A percentile compares a stretch with the other conserved stretches of the same genome.
These are phyloP conservation scores for Forbesichthys papilliferus DNA, from an alignment of 2,113 vertebrate genomes.

Conservation along the genomic window DNA sequence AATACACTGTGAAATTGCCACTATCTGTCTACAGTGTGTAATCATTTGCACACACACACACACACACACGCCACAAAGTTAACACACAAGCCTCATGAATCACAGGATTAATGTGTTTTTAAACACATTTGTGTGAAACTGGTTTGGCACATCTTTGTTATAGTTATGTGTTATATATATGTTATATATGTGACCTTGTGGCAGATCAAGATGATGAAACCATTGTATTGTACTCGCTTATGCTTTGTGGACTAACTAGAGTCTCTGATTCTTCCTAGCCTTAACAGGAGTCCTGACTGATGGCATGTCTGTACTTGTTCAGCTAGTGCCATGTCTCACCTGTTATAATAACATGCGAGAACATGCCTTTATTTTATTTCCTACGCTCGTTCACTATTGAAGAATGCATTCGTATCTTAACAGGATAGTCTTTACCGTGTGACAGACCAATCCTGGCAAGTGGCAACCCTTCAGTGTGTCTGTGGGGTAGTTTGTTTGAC, in stretches of 20 bases:
- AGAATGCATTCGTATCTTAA: neutral
- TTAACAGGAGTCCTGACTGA: slow-evolving; percentile 4
- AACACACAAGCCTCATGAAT: too few species aligned
- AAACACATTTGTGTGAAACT: too few species aligned
- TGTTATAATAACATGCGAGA: slow-evolving; percentile 3
- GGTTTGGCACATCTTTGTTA: too few species aligned
- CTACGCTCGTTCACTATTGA: neutral
- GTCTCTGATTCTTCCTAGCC: neutral
- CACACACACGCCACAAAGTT: neutral
- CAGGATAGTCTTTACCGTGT: neutral
- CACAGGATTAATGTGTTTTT: too few species aligned
- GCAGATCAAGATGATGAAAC: neutral
- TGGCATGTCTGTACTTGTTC: slow-evolving; percentile 3
- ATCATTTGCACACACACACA: neutral
- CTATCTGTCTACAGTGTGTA: neutral
- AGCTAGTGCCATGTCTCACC: slow-evolving; percentile 13
- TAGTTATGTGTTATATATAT: too few species aligned
- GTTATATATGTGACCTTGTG: too few species aligned
- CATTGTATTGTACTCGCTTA: neutral
- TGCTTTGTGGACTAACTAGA: neutral
- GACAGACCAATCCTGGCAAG: too few species aligned
- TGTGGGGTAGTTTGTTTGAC: neutral
- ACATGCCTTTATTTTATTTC: neutral
- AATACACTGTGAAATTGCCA: slow-evolving; percentile 6
- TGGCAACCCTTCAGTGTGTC: neutral